Percentiles rank a stretch among this genome's conserved stretches.
phyloP scores from a whole-genome alignment of 1,140 invertebrate genomes.

The Drosophila sproati region DNA sequence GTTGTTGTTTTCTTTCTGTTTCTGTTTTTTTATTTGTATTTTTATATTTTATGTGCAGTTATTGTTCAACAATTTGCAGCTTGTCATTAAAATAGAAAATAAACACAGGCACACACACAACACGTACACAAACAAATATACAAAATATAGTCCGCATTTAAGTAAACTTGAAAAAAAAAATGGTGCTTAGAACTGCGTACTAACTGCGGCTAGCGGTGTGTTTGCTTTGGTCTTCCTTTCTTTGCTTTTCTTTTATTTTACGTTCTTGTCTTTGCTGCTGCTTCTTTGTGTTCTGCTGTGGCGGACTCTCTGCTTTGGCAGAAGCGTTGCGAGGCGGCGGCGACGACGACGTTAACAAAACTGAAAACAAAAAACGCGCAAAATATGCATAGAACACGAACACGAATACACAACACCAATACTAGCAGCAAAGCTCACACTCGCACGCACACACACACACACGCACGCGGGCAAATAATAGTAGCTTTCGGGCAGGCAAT shows the following conservation, averaged over 20 bases:
- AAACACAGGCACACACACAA: conserved; percentile 35
- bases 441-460: not conserved
- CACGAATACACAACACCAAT: conserved; percentile 54
- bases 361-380: conserved; percentile 79
- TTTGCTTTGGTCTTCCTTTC: conserved; percentile 41
- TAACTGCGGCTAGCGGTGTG: conserved; percentile 63
- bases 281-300: conserved; percentile 12
- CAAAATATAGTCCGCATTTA: conserved; percentile 27
- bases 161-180: conserved; percentile 42
- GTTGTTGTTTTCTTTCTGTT: conserved; percentile 20
- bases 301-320: conserved; percentile 35
- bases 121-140: not conserved
- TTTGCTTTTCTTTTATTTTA: conserved; percentile 28
- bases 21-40: conserved; percentile 3
- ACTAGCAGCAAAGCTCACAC: not conserved
- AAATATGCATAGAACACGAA: conserved; percentile 80
- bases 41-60: conserved; percentile 13
- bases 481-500: conserved; percentile 54
- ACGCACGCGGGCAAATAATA: conserved; percentile 48
- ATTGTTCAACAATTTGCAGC: conserved; percentile 57
- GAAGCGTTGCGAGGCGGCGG: conserved; percentile 64
- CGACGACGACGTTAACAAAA: conserved; percentile 78
- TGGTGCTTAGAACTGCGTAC: conserved; percentile 60
- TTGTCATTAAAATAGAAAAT: conserved; percentile 55
- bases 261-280: conserved; percentile 43